Percentiles rank a stretch among this genome's conserved stretches.
Conservation (phyloP, 2,888 invertebrate genomes). For the Sarcophaga caerulescens region DNA sequence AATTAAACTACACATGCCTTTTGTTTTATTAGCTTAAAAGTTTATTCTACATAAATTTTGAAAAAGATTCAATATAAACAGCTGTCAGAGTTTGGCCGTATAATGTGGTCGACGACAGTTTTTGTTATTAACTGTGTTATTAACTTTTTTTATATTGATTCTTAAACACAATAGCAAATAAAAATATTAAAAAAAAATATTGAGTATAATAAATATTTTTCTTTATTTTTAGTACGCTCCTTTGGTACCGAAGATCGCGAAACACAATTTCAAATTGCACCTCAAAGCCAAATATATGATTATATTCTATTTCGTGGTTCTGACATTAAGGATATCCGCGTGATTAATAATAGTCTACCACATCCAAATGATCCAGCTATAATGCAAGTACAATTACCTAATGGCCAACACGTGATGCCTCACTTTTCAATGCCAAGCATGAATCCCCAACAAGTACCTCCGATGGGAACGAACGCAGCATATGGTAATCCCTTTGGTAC, state of each 20-base stretch:
- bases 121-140: too few species aligned
- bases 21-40: too few species aligned
- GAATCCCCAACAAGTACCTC: conserved; percentile 80
- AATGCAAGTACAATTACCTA: conserved; percentile 92
- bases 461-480: conserved; percentile 75
- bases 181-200: neutral
- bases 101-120: too few species aligned
- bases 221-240: conserved; percentile 90
- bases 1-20: too few species aligned
- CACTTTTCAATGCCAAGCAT: conserved; percentile 88
- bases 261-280: conserved; percentile 96
- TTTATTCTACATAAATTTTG: too few species aligned
- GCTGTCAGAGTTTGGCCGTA: too few species aligned
- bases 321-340: conserved; percentile 99
- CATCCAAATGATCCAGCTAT: conserved; percentile 99
- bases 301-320: conserved; percentile 98
- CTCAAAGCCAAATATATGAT: conserved; percentile 98
- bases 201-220: conserved; percentile 74
- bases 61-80: too few species aligned
- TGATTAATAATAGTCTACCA: conserved; percentile 92
- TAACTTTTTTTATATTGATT: too few species aligned
- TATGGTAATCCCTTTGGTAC: conserved; percentile 81
- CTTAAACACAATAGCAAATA: too few species aligned
- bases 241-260: conserved; percentile 99
- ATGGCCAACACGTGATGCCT: conserved; percentile 85